phyloP scores from a whole-genome alignment of 2,888 invertebrate genomes.

The Tetropium fuscum region DNA sequence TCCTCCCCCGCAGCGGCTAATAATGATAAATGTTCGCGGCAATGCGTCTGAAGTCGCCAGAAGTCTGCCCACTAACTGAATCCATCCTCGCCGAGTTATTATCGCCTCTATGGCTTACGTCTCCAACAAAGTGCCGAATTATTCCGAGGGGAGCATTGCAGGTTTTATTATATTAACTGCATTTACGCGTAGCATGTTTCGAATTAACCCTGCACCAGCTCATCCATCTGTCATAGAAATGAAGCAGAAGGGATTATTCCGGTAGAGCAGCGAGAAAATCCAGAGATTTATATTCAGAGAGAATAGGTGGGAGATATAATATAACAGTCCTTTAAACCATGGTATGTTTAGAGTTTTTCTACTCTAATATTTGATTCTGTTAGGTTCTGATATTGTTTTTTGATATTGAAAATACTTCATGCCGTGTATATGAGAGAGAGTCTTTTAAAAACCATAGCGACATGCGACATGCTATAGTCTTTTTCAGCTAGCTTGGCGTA shows the following conservation, averaged over 20 bases:
- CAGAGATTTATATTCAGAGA: too few relatives aligned
- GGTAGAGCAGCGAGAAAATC: too few relatives aligned
- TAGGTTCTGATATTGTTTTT: too few relatives aligned
- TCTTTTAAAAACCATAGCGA: too few relatives aligned
- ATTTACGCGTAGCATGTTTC: conserved; percentile 62
- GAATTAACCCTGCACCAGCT: conserved; percentile 62
- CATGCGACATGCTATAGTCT: too few relatives aligned
- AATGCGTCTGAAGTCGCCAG: conserved; percentile 26
- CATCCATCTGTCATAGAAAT: conserved; percentile 58
- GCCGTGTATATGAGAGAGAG: too few relatives aligned
- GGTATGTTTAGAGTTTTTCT: too few relatives aligned
- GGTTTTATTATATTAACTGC: conserved; percentile 61
- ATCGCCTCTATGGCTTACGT: conserved; percentile 29
- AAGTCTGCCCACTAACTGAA: conserved; percentile 20
- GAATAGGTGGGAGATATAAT: too few relatives aligned
- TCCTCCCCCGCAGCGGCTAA: conserved; percentile 42
- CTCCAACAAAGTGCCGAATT: conserved; percentile 58
- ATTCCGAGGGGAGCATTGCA: conserved; percentile 44
- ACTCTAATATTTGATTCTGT: too few relatives aligned
- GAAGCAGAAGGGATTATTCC: background rate
- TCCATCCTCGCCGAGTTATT: conserved; percentile 14
- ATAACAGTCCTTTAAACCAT: too few relatives aligned
- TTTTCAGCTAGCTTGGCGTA: too few relatives aligned
- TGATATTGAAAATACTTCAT: too few relatives aligned
- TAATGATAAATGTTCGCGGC: conserved; percentile 47